phyloP scores from a whole-genome alignment of 2,113 vertebrate species.

The Lucifuga dentata region DNA sequence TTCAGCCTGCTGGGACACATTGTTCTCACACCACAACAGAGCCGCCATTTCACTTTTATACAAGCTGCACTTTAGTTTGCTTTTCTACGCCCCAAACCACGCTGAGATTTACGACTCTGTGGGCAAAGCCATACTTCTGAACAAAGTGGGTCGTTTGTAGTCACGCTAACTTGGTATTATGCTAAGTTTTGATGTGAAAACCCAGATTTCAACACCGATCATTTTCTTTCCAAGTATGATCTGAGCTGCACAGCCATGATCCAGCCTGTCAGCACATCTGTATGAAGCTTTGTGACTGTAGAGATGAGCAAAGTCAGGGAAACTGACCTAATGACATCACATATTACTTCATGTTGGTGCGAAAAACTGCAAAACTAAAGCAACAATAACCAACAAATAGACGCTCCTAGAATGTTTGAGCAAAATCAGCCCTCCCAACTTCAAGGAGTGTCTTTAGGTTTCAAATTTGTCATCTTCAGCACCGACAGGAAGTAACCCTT shows the following conservation, averaged over 20 bases:
- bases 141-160: constrained; percentile 18
- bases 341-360: no score
- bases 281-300: no score
- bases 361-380: not conserved
- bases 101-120: constrained; percentile 23
- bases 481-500: no score
- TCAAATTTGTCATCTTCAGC: no score
- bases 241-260: constrained; percentile 2
- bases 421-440: no score
- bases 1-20: constrained; percentile 46
- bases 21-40: constrained; percentile 68
- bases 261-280: no score
- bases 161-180: constrained; percentile 16
- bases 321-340: not conserved
- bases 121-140: constrained; percentile 1
- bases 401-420: no score
- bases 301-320: no score
- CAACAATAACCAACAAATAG: no score
- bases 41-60: constrained; percentile 47
- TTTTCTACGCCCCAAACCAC: constrained; percentile 40
- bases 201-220: constrained; percentile 2
- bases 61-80: constrained; percentile 32
- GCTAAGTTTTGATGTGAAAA: constrained; percentile 2
- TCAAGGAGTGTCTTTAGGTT: no score
- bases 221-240: constrained; percentile 1